A percentile compares a stretch with the other conserved stretches of the same genome.
These are phyloP conservation scores for Pangasius larnaudii DNA, from an alignment of 2,797 vertebrate species.

Conservation along the genomic window DNA sequence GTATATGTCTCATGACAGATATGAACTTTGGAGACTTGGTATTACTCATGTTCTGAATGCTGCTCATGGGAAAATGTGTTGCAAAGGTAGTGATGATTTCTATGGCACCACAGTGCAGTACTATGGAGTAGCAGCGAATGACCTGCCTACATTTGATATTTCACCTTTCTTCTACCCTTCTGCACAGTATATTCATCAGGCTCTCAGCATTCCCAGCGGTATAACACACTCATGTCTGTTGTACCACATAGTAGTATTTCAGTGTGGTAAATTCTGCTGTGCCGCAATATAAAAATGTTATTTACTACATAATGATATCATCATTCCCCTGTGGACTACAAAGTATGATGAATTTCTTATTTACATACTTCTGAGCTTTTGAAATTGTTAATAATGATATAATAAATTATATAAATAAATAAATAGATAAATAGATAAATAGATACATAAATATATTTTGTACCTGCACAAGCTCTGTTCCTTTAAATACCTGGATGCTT, in stretches of 20 bases:
- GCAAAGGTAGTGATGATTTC: constrained; percentile 80
- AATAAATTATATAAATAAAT: not conserved
- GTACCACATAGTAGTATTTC: not conserved
- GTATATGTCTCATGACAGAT: constrained; percentile 74
- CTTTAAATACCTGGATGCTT: not conserved
- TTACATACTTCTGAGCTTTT: not conserved
- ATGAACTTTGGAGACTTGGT: constrained; percentile 79
- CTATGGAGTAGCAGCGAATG: constrained; percentile 75
- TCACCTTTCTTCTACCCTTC: constrained; percentile 73
- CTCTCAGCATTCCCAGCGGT: constrained; percentile 74
- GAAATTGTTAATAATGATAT: not conserved
- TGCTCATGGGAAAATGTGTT: constrained; percentile 83
- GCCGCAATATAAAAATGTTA: not conserved
- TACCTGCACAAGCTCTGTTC: not conserved
- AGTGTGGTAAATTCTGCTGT: not conserved
- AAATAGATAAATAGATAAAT: too few species aligned
- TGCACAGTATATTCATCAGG: constrained; percentile 74
- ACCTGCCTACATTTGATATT: constrained; percentile 75
- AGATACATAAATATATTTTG: not conserved
- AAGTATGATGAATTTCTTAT: not conserved
- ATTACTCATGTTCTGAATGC: constrained; percentile 83
- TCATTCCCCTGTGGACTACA: not conserved
- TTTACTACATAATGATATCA: not conserved
- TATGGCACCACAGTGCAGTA: constrained; percentile 77
- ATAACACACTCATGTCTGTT: constrained; percentile 31